Evolutionary conservation across 2,797 vertebrate species (phyloP), one percentile per base, ranked within the genome.

Genomic region (Forpus xanthops): DNA sequence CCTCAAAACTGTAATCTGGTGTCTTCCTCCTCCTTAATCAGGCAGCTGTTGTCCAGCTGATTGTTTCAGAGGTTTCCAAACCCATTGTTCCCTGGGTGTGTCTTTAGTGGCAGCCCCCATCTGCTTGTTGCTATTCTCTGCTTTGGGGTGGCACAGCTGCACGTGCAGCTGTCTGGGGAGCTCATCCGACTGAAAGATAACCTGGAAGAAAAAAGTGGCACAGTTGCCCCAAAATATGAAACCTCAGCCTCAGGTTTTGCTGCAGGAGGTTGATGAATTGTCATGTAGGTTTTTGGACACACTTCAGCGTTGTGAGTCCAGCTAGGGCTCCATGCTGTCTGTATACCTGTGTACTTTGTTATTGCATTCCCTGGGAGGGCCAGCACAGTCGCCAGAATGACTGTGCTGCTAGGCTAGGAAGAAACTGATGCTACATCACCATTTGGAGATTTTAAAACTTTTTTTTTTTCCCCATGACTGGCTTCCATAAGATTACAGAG

Each of bases 71-170:
- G 65, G 64, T 76, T 93, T 83, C 75, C 76, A 93, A 68, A 65
- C 12, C 35, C 1, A 0, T 80, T 49, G 72, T 68, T 94, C 82
- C 42, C 39, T 78, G 79, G 93, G 70, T 1, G 8, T 72, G 79
- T 62, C 66, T 75, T n/a, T 5, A 25, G 85, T 44, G 53, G 45
- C 35, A 64, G 60, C 76, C 66, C 42, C 0, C 2, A 8, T 62
- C 67, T 58, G 58, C 3, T 55, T 58, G 53, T 37, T 61, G 62
- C 87, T 56, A 30, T 47, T 60, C 49, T 61, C 67, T 55, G 56
- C 56, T 64, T 93, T 87, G 75, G 91, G 82, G 94, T 85, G 95
- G 80, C 20, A 4, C 79, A 95, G 89, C 93, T 94, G 85, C 90
- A 61, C 2, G 0, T 90, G 89, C 95, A 94, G 91, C 91, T 93